These are phyloP conservation scores for Orthosia cruda DNA, from an alignment of 2,888 invertebrate genomes.

Conservation along the genomic window DNA sequence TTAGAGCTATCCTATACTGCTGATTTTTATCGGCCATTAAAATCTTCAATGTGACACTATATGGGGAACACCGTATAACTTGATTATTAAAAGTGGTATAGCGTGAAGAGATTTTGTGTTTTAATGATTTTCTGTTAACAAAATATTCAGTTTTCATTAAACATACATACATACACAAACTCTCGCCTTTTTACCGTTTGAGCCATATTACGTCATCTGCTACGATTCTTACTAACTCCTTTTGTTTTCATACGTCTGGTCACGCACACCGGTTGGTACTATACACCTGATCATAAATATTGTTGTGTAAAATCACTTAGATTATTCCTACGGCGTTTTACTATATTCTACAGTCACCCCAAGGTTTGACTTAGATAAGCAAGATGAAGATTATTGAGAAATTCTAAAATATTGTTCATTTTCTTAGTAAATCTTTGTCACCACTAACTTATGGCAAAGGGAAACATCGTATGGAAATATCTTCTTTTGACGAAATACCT, in stretches of 20 bases:
- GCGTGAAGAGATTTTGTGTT: neutral
- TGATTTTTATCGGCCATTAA: conserved; percentile 62
- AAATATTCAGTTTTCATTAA: neutral
- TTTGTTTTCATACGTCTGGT: too few species aligned
- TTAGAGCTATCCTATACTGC: conserved; percentile 32
- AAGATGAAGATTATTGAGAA: too few species aligned
- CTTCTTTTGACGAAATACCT: neutral
- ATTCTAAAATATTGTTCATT: too few species aligned
- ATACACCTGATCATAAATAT: too few species aligned
- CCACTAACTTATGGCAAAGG: neutral
- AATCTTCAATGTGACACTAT: conserved; percentile 44
- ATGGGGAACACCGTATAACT: neutral
- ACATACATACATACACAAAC: too few species aligned
- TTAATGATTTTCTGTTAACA: neutral
- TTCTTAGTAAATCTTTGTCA: neutral
- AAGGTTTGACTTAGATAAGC: too few species aligned
- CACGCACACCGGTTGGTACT: too few species aligned
- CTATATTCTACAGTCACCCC: too few species aligned
- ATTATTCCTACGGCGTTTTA: too few species aligned
- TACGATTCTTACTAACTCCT: too few species aligned
- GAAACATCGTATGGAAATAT: neutral
- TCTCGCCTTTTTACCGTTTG: too few species aligned
- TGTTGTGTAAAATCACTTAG: neutral
- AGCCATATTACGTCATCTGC: too few species aligned
- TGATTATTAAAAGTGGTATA: conserved; percentile 44